A percentile compares a stretch with the other conserved stretches of the same genome.
These are phyloP conservation scores for Arothron firmamentum DNA, from an alignment of 2,113 vertebrate genomes.

Conservation along the genomic window DNA sequence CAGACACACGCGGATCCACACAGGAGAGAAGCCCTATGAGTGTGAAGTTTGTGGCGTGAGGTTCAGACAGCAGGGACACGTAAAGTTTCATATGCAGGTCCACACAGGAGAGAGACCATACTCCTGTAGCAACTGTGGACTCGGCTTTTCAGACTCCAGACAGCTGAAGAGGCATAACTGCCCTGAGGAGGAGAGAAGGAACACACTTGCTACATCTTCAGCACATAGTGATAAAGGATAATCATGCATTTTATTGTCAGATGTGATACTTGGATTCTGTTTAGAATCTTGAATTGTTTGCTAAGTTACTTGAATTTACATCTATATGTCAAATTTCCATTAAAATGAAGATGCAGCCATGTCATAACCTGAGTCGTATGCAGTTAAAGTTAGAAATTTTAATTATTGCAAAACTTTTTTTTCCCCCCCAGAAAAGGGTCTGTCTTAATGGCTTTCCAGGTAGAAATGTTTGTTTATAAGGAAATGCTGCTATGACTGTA, in stretches of 20 bases:
- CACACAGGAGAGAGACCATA: constrained; percentile 62
- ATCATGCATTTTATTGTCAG: background rate
- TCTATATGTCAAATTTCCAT: too few relatives aligned
- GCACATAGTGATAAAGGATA: background rate
- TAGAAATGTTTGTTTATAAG: too few relatives aligned
- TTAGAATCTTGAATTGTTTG: too few relatives aligned
- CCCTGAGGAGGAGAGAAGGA: constrained; percentile 2
- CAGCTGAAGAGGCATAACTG: constrained; percentile 65
- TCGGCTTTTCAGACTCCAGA: constrained; percentile 61
- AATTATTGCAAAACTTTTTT: too few relatives aligned
- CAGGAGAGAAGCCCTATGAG: constrained; percentile 68
- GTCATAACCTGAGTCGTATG: too few relatives aligned
- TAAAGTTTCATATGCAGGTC: constrained; percentile 70
- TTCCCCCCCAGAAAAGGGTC: too few relatives aligned
- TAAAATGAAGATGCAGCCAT: too few relatives aligned
- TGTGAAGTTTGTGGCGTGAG: constrained; percentile 57
- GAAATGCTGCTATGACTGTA: too few relatives aligned
- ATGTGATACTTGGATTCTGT: too few relatives aligned
- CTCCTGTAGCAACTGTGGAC: constrained; percentile 49
- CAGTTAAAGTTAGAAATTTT: too few relatives aligned
- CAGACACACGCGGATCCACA: constrained; percentile 58
- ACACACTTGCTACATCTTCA: background rate
- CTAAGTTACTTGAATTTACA: too few relatives aligned
- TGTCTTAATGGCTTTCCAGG: too few relatives aligned
- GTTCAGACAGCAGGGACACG: constrained; percentile 64